Evolutionary conservation across 92 coral and sea anemone species (phyloP), one percentile per base, ranked within the genome.

Genomic region (Actinostola sp.): DNA sequence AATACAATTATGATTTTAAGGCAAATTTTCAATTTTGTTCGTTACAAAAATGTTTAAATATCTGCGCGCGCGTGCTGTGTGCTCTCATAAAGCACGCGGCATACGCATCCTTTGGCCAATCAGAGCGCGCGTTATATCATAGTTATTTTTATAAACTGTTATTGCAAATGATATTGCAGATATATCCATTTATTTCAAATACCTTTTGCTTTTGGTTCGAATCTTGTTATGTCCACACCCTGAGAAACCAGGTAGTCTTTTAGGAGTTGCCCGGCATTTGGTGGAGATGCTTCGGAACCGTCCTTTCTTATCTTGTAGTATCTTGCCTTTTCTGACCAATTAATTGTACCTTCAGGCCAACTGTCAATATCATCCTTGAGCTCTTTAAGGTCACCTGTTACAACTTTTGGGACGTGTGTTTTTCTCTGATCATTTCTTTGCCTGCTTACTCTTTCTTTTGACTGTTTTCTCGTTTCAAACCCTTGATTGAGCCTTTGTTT

Each of bases 141-240:
- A n/a, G n/a, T n/a, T n/a, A n/a, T n/a, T n/a, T n/a, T n/a, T n/a
- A n/a, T n/a, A n/a, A n/a, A n/a, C n/a, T n/a, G n/a, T n/a, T n/a
- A n/a, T n/a, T n/a, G n/a, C n/a, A n/a, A n/a, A n/a, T n/a, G n/a
- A n/a, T 11, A 51, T 71, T 53, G 31, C 51, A 50, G 0, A 55
- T 71, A 51, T 59, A 58, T 15, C 20, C 24, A 38, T 57, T 42
- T 45, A 67, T 60, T 54, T 45, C 60, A 44, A 73, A 60, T 16
- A 43, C 60, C 39, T 67, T 73, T n/a, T 11, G 11, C 4, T 36
- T 36, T 36, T 36, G 42, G 42, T 11, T 36, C 42, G 11, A 36
- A 36, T 36, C 42, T 36, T 36, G 42, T 4, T 36, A 36, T 4
- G 11, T 36, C 42, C 11, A 36, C 42, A 36, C 42, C 42, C 11